These are phyloP conservation scores for Rhipidura dahli DNA, from an alignment of 2,113 vertebrate genomes.

Conservation along the genomic window DNA sequence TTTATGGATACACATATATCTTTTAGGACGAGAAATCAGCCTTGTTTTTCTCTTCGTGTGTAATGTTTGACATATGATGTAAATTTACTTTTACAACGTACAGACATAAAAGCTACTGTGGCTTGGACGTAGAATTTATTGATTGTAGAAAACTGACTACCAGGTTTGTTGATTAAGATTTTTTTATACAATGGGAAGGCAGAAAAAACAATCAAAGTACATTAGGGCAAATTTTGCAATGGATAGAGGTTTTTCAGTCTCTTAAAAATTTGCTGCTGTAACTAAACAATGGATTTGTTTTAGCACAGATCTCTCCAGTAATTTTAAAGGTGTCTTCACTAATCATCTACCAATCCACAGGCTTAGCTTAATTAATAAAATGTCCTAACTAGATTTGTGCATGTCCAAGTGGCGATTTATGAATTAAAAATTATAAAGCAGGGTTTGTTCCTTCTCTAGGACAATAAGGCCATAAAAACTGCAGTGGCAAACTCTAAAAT, in stretches of 20 bases:
- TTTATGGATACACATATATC: slow-evolving; percentile 57
- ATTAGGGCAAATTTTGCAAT: background rate
- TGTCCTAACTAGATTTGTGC: background rate
- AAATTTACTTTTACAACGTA: slow-evolving; percentile 67
- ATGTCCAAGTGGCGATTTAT: background rate
- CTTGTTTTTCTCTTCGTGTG: slow-evolving; percentile 57
- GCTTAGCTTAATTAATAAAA: background rate
- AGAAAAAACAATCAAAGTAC: background rate
- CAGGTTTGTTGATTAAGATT: slow-evolving; percentile 34
- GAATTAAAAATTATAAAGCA: background rate
- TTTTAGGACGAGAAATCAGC: slow-evolving; percentile 49
- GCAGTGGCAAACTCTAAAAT: background rate
- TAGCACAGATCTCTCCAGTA: background rate
- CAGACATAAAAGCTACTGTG: slow-evolving; percentile 64
- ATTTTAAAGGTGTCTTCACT: background rate
- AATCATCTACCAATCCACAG: background rate
- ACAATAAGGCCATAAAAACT: background rate
- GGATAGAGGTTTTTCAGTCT: background rate
- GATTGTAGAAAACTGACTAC: slow-evolving; percentile 49
- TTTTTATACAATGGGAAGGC: background rate
- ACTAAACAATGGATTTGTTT: background rate
- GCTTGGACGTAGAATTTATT: slow-evolving; percentile 47
- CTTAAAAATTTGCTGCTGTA: background rate
- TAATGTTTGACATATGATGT: slow-evolving; percentile 70
- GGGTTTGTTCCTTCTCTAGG: background rate